Conservation (phyloP, 2,797 vertebrate genomes). For the Octomys mimax region DNA sequence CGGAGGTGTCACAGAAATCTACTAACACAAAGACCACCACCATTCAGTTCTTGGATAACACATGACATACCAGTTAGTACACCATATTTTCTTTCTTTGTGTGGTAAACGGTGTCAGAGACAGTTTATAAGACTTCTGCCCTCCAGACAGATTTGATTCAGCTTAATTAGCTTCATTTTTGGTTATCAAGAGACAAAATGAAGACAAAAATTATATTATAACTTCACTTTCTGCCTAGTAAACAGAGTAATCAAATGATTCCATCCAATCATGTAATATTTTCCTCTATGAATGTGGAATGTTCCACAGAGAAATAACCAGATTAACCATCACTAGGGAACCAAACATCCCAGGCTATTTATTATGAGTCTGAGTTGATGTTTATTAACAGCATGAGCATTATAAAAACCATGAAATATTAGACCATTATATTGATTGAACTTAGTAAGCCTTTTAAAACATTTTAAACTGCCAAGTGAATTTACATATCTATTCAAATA, state of each 20-base stretch:
- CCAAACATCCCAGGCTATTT: neutral
- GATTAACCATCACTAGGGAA: slow-evolving; percentile 53
- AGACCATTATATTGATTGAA: slow-evolving; percentile 43
- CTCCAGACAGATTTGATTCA: slow-evolving; percentile 75
- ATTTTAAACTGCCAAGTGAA: slow-evolving; percentile 52
- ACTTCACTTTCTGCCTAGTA: slow-evolving; percentile 74
- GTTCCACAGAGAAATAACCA: slow-evolving; percentile 48
- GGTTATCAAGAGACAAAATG: slow-evolving; percentile 72
- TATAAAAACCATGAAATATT: slow-evolving; percentile 59
- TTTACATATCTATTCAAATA: slow-evolving; percentile 43
- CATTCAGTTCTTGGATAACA: slow-evolving; percentile 26
- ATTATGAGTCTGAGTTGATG: slow-evolving; percentile 15
- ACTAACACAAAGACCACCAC: slow-evolving; percentile 38
- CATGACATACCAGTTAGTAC: slow-evolving; percentile 43
- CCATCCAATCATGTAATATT: slow-evolving; percentile 65
- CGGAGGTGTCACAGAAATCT: slow-evolving; percentile 29
- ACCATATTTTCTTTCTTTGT: slow-evolving; percentile 68
- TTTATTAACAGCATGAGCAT: neutral
- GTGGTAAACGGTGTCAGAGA: slow-evolving; percentile 71
- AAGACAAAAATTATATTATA: slow-evolving; percentile 75
- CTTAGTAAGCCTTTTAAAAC: slow-evolving; percentile 40
- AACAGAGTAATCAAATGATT: slow-evolving; percentile 78
- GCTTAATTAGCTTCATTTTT: slow-evolving; percentile 74
- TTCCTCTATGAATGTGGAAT: slow-evolving; percentile 46
- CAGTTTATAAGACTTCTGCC: slow-evolving; percentile 63